Conservation (phyloP, 2,797 vertebrate genomes). For the Malurus leucopterus region DNA sequence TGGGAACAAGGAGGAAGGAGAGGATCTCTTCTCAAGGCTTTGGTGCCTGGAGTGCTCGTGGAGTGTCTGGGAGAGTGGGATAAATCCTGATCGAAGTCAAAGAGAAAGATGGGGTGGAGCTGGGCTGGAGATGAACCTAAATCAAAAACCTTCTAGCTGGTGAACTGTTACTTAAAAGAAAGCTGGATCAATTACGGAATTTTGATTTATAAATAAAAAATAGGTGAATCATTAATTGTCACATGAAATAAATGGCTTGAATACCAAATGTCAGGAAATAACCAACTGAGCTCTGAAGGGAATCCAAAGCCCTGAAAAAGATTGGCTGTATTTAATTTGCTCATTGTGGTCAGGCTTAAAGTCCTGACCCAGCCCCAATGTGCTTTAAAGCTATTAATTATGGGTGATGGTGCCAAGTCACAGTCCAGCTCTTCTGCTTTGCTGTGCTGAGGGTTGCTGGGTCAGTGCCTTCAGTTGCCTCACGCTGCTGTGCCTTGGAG, state of each 20-base stretch:
- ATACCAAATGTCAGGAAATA: neutral
- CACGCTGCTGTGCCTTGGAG: accelerated
- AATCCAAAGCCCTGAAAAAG: neutral
- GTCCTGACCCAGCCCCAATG: neutral
- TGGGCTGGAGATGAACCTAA: neutral
- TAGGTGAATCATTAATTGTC: neutral
- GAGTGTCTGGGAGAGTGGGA: neutral
- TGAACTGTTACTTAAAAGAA: neutral
- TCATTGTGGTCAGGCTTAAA: neutral
- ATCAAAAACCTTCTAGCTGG: neutral
- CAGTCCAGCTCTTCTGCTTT: neutral
- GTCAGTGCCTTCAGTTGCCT: neutral
- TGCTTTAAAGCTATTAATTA: neutral
- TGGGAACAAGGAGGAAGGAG: neutral
- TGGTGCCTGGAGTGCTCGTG: neutral
- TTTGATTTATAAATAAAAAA: neutral
- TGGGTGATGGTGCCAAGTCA: neutral
- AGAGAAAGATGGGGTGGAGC: neutral
- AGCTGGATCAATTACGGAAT: neutral
- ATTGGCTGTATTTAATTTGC: neutral
- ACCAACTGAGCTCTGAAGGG: neutral
- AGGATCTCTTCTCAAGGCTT: neutral
- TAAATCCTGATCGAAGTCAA: neutral
- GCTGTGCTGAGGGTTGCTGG: neutral
- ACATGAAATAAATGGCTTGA: neutral